Evolutionary conservation across 2,113 vertebrate species (phyloP), one percentile per base, ranked within the genome.

Genomic region (Megalops atlanticus): DNA sequence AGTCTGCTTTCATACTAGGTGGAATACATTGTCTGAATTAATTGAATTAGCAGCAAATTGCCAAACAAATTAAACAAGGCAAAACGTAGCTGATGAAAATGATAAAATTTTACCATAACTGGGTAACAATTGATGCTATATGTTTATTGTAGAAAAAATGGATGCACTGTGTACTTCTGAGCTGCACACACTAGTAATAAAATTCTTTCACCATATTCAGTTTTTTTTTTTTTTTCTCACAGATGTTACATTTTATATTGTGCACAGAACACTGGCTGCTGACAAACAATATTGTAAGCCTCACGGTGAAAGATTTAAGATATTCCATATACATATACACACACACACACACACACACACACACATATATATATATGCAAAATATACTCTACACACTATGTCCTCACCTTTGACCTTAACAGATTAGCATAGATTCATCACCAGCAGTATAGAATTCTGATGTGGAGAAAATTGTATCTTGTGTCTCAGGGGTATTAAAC

Each of bases 31-130:
- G n/a, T n/a, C n/a, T n/a, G n/a, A n/a, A n/a, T n/a, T 27, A 39
- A 82, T 47, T 52, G 41, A 74, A 72, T 82, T 41, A 41, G 64
- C 33, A 38, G 54, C 8, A 68, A 71, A 33, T 71, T 58, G 31
- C 80, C 49, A 68, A 64, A 72, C 78, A 78, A 82, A 41, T 36
- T 69, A 54, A 58, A 52, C 78, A 45, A 72, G 69, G 41, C 0
- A 12, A 68, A 69, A 41, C 52, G 16, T 58, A 16, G 49, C 73
- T 76, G 76, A 81, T 81, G 76, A 81, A 75, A 81, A 73, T 68
- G 80, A 78, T 38, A 8, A 45, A 36, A 38, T 24, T n/a, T n/a
- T n/a, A n/a, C n/a, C n/a, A n/a, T n/a, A n/a, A n/a, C n/a, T n/a
- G n/a, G n/a, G n/a, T n/a, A n/a, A n/a, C n/a, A n/a, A n/a, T n/a